These are phyloP conservation scores for Neodiprion virginianus DNA, from an alignment of 1,140 invertebrate genomes.

Conservation along the genomic window DNA sequence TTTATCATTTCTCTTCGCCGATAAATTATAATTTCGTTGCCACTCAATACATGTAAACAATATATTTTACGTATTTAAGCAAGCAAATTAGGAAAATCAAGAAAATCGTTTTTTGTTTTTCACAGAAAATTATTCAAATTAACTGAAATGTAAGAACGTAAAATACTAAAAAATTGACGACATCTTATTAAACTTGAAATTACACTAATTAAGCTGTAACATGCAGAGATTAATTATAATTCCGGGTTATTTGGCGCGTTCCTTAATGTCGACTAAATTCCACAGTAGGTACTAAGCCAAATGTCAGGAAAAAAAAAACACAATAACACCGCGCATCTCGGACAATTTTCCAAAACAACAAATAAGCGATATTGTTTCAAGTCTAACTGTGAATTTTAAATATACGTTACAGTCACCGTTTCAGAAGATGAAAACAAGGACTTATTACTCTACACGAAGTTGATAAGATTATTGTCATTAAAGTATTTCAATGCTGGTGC, in stretches of 20 bases:
- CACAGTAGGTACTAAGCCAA: not conserved
- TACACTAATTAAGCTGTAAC: not conserved
- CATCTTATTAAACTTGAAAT: not conserved
- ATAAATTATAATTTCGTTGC: not conserved
- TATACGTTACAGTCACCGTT: not conserved
- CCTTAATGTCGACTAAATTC: not conserved
- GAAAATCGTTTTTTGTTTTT: too few relatives aligned
- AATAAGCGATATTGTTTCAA: not conserved
- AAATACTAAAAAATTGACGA: not conserved
- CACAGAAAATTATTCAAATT: too few relatives aligned
- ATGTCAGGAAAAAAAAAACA: not conserved
- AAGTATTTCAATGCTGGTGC: slow-evolving; percentile 5
- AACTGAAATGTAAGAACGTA: too few relatives aligned
- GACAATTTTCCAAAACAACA: not conserved
- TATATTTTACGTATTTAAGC: not conserved
- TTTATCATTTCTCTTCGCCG: not conserved
- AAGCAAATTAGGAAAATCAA: not conserved
- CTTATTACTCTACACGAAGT: not conserved
- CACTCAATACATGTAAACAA: not conserved
- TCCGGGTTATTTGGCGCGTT: not conserved
- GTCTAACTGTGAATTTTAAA: not conserved
- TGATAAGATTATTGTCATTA: slow-evolving; percentile 6
- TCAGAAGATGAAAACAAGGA: not conserved
- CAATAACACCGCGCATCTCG: not conserved
- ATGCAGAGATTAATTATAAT: not conserved